Percentiles rank a stretch among this genome's conserved stretches.
Evolutionary conservation across 2,888 invertebrate species (phyloP).

Genomic region (Muschampia plurimacula): DNA sequence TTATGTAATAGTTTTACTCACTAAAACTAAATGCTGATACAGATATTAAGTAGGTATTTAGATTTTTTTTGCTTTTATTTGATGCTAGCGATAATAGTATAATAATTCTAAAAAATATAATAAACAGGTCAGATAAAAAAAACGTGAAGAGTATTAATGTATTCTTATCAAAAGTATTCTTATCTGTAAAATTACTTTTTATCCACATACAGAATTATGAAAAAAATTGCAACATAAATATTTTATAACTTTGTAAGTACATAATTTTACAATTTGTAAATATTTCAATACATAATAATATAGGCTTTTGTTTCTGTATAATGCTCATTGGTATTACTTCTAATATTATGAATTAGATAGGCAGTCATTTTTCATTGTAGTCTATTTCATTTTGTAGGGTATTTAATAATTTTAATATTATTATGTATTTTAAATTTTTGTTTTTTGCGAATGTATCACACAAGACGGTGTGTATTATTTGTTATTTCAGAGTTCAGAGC

Average conservation of each 20-base stretch:
- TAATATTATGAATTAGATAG: background rate
- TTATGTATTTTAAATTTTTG: too few relatives aligned
- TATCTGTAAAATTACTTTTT: background rate
- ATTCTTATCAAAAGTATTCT: background rate
- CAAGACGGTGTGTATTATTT: too few relatives aligned
- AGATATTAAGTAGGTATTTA: too few relatives aligned
- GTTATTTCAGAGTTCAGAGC: too few relatives aligned
- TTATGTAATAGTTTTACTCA: conserved; percentile 25
- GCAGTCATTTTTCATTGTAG: background rate
- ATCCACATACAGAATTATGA: background rate
- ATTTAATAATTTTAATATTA: too few relatives aligned
- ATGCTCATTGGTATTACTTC: conserved; percentile 1
- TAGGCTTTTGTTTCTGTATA: background rate
- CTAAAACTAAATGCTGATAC: background rate
- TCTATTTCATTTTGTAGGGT: too few relatives aligned
- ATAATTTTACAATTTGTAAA: conserved; percentile 2
- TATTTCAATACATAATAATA: conserved; percentile 13
- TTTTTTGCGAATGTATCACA: too few relatives aligned
- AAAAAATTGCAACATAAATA: background rate
- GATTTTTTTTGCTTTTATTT: too few relatives aligned
- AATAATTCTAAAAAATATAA: too few relatives aligned
- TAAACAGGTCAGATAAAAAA: background rate
- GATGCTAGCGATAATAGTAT: too few relatives aligned
- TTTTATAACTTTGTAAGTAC: background rate
- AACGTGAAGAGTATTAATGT: too few relatives aligned